Evolutionary conservation across 2,113 vertebrate species (phyloP).

Genomic region (Coreoperca whiteheadi): DNA sequence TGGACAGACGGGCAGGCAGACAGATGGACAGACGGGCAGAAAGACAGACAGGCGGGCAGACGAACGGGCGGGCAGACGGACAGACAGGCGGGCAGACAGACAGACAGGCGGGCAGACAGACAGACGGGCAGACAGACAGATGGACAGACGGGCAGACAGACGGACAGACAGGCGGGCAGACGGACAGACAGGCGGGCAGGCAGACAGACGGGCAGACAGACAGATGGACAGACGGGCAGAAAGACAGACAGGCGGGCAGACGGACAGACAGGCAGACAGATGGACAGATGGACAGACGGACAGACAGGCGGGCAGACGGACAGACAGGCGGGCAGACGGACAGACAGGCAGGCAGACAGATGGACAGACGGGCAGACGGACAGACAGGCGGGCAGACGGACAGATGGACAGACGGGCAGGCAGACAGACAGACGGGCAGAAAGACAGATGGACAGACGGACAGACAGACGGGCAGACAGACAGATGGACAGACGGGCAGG

Average conservation of each 20-base stretch:
- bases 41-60: too few relatives aligned
- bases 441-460: neutral
- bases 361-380: neutral
- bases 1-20: too few relatives aligned
- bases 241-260: neutral
- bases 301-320: neutral
- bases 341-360: neutral
- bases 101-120: too few relatives aligned
- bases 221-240: neutral
- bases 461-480: neutral
- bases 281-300: neutral
- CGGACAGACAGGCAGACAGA: conserved; percentile 16
- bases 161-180: too few relatives aligned
- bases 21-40: too few relatives aligned
- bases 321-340: neutral
- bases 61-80: too few relatives aligned
- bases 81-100: too few relatives aligned
- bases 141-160: neutral
- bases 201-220: too few relatives aligned
- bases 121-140: too few relatives aligned
- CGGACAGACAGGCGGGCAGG: too few relatives aligned
- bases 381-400: neutral
- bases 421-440: neutral
- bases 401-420: neutral
- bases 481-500: neutral